phyloP scores from a whole-genome alignment of 1,140 invertebrate genomes.

The Papilio helenus region DNA sequence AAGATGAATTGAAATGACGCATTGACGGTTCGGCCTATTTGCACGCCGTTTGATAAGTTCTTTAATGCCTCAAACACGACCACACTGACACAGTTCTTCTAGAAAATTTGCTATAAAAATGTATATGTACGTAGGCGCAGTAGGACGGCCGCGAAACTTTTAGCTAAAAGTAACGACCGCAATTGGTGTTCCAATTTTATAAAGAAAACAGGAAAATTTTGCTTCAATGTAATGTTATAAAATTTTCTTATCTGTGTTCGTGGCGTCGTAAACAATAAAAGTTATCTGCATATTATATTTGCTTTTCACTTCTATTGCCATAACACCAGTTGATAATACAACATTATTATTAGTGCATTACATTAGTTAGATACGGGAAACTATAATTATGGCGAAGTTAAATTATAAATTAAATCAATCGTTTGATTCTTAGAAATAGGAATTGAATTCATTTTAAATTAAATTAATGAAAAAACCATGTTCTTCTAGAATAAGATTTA shows the following conservation, averaged over 20 bases:
- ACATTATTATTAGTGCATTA: neutral
- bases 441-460: neutral
- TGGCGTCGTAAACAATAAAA: neutral
- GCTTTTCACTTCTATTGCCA: neutral
- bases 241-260: constrained; percentile 10
- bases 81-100: constrained; percentile 2
- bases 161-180: constrained; percentile 27
- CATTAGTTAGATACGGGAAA: neutral
- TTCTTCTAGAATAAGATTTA: neutral
- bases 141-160: neutral
- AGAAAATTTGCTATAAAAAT: constrained; percentile 9
- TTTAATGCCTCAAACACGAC: constrained; percentile 23
- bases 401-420: neutral
- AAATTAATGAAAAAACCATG: neutral
- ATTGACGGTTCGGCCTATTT: constrained; percentile 51
- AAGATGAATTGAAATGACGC: constrained; percentile 48
- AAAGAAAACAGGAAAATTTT: constrained; percentile 26
- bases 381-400: neutral
- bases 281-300: constrained; percentile 15
- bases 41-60: constrained; percentile 36
- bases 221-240: constrained; percentile 12
- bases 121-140: constrained; percentile 21
- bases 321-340: constrained; percentile 2
- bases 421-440: neutral
- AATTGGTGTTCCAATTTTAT: constrained; percentile 21